Conservation (phyloP, 1,140 invertebrate species). For the Oncopeltus fasciatus region DNA sequence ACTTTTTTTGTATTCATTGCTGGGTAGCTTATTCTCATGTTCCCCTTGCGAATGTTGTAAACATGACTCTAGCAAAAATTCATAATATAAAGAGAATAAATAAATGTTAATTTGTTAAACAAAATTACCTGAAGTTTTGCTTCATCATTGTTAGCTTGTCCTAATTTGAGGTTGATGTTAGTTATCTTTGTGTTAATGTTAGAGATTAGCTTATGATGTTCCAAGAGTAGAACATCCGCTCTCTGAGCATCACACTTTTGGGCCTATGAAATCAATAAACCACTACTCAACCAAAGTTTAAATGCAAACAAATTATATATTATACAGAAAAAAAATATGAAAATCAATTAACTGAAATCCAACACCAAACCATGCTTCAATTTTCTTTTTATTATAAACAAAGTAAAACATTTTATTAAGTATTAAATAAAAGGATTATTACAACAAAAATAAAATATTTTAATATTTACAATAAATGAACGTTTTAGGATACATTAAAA, state of each 20-base stretch:
- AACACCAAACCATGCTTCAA: neutral
- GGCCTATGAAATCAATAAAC: slow-evolving; percentile 16
- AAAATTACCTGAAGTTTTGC: slow-evolving; percentile 17
- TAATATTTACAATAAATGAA: neutral
- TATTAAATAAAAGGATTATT: too few relatives aligned
- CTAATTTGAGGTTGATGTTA: slow-evolving; percentile 20
- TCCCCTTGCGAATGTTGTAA: neutral
- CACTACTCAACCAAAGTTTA: neutral
- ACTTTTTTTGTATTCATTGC: too few relatives aligned
- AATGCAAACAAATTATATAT: neutral
- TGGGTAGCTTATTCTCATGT: too few relatives aligned
- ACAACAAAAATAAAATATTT: too few relatives aligned
- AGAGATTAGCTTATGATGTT: slow-evolving; percentile 18
- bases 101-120: neutral
- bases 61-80: neutral
- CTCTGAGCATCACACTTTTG: slow-evolving; percentile 19
- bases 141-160: slow-evolving; percentile 21
- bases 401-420: too few relatives aligned
- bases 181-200: slow-evolving; percentile 20
- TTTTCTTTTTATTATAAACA: too few relatives aligned
- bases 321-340: neutral
- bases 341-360: neutral
- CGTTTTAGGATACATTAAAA: neutral
- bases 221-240: slow-evolving; percentile 15
- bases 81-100: neutral